Percentiles rank a stretch among this genome's conserved stretches.
Conservation (phyloP, 1,140 invertebrate genomes). For the Octopus bimaculoides region DNA sequence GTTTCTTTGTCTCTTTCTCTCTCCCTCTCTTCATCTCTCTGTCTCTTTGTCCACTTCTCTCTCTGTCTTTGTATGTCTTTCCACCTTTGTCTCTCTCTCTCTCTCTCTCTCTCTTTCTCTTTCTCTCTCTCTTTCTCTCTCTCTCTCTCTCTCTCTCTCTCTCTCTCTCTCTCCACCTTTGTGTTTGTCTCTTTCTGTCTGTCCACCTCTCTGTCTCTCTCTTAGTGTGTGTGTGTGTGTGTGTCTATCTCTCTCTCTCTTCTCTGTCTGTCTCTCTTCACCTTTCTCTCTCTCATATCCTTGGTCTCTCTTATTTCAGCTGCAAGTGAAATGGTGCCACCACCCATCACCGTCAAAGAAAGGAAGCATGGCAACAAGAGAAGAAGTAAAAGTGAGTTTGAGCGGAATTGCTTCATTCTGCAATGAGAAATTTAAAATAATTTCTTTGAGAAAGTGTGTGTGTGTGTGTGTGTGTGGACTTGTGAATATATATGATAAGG, state of each 20-base stretch:
- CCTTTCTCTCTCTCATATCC: no score
- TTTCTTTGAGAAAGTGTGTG: no score
- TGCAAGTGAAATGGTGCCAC: no score
- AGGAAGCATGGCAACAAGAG: no score
- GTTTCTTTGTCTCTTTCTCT: neutral
- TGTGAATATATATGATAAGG: no score
- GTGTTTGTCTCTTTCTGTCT: neutral
- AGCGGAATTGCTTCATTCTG: no score
- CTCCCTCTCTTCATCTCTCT: neutral
- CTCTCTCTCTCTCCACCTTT: neutral
- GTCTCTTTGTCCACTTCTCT: neutral
- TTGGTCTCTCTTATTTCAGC: no score
- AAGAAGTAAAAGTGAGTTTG: no score
- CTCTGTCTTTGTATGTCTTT: neutral
- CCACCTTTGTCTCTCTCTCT: neutral
- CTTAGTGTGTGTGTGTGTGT: neutral
- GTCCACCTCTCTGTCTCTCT: neutral
- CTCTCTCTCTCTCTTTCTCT: neutral
- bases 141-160: neutral
- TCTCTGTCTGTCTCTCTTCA: neutral
- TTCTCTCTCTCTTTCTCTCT: neutral
- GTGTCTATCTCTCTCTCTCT: neutral
- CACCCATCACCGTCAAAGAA: no score
- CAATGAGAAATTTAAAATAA: no score
- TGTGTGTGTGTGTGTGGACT: no score